Evolutionary conservation across 2,797 vertebrate genomes (phyloP).

Genomic region (Rhynchonycteris naso): DNA sequence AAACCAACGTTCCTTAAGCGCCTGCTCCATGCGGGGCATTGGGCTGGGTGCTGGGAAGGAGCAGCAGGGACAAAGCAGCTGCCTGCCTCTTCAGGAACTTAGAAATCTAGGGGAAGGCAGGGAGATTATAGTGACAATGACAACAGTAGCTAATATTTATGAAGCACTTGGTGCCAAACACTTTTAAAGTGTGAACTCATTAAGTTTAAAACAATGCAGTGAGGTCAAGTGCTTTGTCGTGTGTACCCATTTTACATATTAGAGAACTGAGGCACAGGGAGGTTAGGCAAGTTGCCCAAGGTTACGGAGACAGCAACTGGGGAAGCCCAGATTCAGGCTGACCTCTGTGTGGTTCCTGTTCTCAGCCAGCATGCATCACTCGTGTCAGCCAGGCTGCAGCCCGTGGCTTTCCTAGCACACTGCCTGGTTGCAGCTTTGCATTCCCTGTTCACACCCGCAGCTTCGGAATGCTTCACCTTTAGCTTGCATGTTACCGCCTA

Average conservation of each 20-base stretch:
- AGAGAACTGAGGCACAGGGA: neutral
- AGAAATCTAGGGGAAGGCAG: neutral
- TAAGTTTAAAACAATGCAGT: neutral
- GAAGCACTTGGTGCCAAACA: neutral
- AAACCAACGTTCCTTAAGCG: rapidly evolving
- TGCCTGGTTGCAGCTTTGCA: rapidly evolving
- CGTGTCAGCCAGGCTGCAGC: rapidly evolving
- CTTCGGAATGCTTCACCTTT: rapidly evolving
- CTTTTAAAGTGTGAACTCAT: neutral
- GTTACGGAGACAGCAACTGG: rapidly evolving
- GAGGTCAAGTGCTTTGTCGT: neutral
- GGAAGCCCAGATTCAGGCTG: neutral
- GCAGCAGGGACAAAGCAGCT: neutral
- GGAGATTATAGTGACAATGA: too few relatives aligned
- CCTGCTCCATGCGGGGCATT: neutral
- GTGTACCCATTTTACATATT: neutral
- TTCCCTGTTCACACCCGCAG: neutral
- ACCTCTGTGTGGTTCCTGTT: rapidly evolving
- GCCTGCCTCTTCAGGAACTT: neutral
- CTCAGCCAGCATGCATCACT: rapidly evolving
- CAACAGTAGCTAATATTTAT: neutral
- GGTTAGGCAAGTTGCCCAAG: neutral
- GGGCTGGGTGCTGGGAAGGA: neutral
- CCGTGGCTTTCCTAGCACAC: rapidly evolving
- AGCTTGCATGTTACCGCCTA: rapidly evolving